Evolutionary conservation across 2,797 vertebrate species (phyloP).

Genomic region (Chiloscyllium punctatum): DNA sequence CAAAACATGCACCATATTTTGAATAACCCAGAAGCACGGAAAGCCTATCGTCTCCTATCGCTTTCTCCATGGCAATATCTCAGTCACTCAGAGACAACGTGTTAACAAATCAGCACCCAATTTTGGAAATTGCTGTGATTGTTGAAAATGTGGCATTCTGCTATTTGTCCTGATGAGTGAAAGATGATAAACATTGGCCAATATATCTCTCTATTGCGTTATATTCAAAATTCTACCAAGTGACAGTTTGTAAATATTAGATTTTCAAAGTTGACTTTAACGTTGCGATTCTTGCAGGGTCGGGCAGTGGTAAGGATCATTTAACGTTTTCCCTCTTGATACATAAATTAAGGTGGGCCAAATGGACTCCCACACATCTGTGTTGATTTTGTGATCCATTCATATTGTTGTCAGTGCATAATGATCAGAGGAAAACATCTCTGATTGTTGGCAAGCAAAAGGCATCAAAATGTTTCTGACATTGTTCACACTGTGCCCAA

Average conservation of each 20-base stretch:
- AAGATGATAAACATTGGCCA: background rate
- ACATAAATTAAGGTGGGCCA: background rate
- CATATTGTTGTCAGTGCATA: background rate
- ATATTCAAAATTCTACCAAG: background rate
- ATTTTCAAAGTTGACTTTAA: background rate
- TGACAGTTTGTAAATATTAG: background rate
- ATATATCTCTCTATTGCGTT: background rate
- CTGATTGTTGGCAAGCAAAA: background rate
- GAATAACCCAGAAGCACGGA: background rate
- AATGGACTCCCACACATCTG: background rate
- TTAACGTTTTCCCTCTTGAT: background rate
- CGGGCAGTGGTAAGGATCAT: background rate
- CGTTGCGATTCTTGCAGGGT: background rate
- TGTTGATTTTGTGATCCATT: background rate
- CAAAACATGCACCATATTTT: background rate
- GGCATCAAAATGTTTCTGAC: background rate
- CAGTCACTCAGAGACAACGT: background rate
- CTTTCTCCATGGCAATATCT: background rate
- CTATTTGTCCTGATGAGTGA: background rate
- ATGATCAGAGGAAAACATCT: background rate
- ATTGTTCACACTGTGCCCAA: background rate
- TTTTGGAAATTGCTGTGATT: background rate
- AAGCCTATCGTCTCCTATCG: background rate
- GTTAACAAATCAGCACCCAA: background rate
- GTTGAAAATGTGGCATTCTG: background rate